A percentile compares a stretch with the other conserved stretches of the same genome.
Evolutionary conservation across 2,888 invertebrate species (phyloP).

Genomic region (Patella caerulea): DNA sequence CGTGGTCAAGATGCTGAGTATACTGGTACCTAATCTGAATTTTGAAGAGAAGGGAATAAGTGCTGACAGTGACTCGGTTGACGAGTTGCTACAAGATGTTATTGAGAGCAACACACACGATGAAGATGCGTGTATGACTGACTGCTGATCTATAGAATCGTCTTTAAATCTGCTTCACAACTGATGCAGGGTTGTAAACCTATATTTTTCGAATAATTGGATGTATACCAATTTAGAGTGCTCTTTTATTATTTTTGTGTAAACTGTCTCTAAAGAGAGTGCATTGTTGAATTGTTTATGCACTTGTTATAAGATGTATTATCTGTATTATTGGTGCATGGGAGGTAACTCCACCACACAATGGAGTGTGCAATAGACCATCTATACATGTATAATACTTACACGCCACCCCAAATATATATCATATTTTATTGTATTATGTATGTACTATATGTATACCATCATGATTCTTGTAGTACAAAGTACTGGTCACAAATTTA

Average conservation of each 20-base stretch:
- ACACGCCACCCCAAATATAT: no score
- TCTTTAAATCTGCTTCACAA: not conserved
- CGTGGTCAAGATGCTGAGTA: constrained; percentile 69
- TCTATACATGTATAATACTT: no score
- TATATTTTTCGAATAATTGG: not conserved
- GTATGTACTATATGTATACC: no score
- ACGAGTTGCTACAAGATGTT: constrained; percentile 68
- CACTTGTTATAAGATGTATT: constrained; percentile 1
- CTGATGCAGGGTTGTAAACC: not conserved
- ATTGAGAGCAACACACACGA: constrained; percentile 68
- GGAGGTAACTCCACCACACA: not conserved
- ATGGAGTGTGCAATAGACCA: constrained; percentile 10
- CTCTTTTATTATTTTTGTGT: constrained; percentile 17
- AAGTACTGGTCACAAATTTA: no score
- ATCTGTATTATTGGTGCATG: not conserved
- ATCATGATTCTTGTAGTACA: no score
- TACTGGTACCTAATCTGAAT: constrained; percentile 68
- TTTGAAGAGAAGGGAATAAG: constrained; percentile 69
- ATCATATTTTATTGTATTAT: no score
- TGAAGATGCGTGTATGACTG: constrained; percentile 40
- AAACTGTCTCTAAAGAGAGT: constrained; percentile 27
- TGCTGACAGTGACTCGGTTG: constrained; percentile 68
- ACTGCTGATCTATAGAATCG: no score
- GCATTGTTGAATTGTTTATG: constrained; percentile 23
- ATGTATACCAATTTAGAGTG: constrained; percentile 4